Base-by-base conservation (phyloP, 2,797 vertebrate genomes). In the Craterocephalus amniculus region DNA sequence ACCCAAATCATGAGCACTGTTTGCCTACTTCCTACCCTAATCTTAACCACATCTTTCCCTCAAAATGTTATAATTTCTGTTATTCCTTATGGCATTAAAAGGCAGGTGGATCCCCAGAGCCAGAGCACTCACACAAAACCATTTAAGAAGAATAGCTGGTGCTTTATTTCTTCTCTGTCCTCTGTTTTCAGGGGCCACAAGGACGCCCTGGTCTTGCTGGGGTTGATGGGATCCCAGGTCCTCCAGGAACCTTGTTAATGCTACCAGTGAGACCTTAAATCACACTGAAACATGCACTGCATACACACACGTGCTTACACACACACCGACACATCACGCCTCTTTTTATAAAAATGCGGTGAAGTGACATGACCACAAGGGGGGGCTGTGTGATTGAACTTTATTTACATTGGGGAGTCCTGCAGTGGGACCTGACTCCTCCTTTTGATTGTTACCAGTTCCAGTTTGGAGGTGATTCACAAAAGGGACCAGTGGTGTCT, bases 181-280 rank as follows among this genome's bases (percentile, higher is more conserved):
- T 61, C 13, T 62, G 18, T 62, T 74, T 20, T 57, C 73, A 97
- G 97, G 97, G 97, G 62, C 95, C 96, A 18, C 86, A 88, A 18
- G 97, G 97, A 67, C 93, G 92, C 38, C 91, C 95, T 8, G 97
- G 97, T 58, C 89, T 97, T 64, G 84, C 96, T 22, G 97, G 97
- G 67, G 89, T 85, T 20, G 96, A 96, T 36, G 97, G 97, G 27
- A 92, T 96, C 71, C 95, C 92, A 12, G 96, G 96, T 70, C 94
- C 92, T 51, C 93, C 95, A 40, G 96, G 96, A 79, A 97, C 95
- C 0, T 84, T 97, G 80, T 88, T 98, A 72, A 96, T 98, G 96
- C 88, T 97, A 76, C 96, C 96, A 74, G 96, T 98, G 91, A 94
- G 95, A 88, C 29, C 27, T 79, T 59, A 60, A 31, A 63, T 45